Evolutionary conservation across 1,140 invertebrate species (phyloP).

Genomic region (Steinernema khuongi): DNA sequence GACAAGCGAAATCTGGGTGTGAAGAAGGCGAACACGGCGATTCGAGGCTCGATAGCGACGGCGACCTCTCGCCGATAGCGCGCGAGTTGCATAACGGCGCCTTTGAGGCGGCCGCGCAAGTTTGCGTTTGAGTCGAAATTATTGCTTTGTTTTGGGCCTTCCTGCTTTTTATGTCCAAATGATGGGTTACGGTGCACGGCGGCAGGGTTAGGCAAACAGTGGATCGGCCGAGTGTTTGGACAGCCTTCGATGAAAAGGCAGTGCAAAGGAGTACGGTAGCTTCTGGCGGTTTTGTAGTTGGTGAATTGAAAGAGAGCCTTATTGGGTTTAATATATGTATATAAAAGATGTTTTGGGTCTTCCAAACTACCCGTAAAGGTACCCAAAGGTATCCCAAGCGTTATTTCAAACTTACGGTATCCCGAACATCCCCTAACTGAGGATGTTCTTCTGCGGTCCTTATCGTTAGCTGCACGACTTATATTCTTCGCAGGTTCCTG

Average conservation of each 20-base stretch:
- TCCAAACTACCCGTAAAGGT: no score
- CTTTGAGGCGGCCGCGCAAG: neutral
- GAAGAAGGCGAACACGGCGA: neutral
- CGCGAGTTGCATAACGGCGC: neutral
- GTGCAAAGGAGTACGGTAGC: neutral
- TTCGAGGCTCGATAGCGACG: neutral
- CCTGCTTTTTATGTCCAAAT: neutral
- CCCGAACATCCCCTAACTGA: no score
- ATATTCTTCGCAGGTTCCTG: no score
- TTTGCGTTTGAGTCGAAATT: neutral
- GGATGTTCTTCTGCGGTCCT: no score
- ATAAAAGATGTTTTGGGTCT: no score
- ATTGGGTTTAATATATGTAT: no score
- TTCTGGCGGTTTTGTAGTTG: no score
- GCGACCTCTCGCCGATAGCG: neutral
- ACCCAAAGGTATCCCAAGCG: no score
- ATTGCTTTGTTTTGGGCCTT: neutral
- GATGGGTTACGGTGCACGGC: neutral
- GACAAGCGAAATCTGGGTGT: neutral
- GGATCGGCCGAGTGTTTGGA: neutral
- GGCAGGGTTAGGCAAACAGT: neutral
- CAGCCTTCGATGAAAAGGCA: neutral
- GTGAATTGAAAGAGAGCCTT: no score
- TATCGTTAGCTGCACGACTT: no score
- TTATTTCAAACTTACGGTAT: no score